Evolutionary conservation across 2,113 vertebrate genomes (phyloP), one percentile per base, ranked within the genome.

Genomic region (Sebastes schlegelii): DNA sequence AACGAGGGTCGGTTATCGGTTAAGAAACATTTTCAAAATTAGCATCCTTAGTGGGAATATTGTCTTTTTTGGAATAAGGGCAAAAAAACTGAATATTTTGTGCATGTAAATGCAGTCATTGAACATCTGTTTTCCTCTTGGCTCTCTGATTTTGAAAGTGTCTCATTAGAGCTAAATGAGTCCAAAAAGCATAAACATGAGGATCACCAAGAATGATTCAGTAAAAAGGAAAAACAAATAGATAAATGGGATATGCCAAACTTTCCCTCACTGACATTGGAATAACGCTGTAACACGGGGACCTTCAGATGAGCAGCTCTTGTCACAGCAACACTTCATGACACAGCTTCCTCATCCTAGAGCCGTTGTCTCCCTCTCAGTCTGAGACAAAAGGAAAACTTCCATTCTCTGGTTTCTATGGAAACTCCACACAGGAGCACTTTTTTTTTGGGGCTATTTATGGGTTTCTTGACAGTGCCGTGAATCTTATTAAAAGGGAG

Each of bases 381-480:
- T 70, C 58, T 62, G 45, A 88, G 73, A 92, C 88, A 92, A 92
- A 86, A 88, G 84, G 49, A 83, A 91, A 90, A 91, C 76, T 73
- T 86, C 72, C 54, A 72, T 80, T 77, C 74, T 89, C 55, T 79
- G 65, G 92, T 95, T 92, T 89, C 91, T 90, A 92, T 93, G 89
- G 90, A 87, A 93, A 93, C 92, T 16, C 79, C 83, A 86, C 86
- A 79, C 83, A 79, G 82, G 80, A 80, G 74, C 49, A 65, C 65
- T 90, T 79, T 89, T 86, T 9, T 23, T 6, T 9, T 1, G 60
- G 65, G 8, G 17, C 87, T 91, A 91, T 94, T 93, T 91, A 86
- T 92, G 89, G 86, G 77, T 89, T 75, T 85, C 64, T 71, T 84
- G 84, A 92, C 82, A 86, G 82, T 42, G 64, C 43, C 8, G 79